Base-by-base conservation (phyloP, 2,113 vertebrate species). In the Todiramphus chloris region DNA sequence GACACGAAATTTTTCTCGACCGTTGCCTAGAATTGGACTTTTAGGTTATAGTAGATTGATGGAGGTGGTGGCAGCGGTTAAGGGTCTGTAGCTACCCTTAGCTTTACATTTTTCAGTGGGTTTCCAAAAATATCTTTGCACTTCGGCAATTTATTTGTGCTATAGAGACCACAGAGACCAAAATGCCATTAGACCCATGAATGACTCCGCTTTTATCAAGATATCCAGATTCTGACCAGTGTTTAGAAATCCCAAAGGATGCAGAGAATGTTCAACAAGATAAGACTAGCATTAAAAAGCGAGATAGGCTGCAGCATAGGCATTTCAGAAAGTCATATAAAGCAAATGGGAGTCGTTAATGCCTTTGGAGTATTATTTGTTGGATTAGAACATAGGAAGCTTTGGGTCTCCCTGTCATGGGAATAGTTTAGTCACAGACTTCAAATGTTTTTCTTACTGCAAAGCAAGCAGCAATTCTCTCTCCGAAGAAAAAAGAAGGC, bases 241-340 rank as follows among this genome's bases (percentile, higher is more conserved):
- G 30, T 79, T 78, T 77, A 81, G 62, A 94, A 95, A 95, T 94
- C 89, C 93, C 93, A 83, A 79, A 93, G 81, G 90, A 93, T 43
- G 68, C 67, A 75, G 75, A 74, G 58, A 96, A 60, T 76, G 68
- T 82, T 46, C 28, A 79, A 87, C 13, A 46, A 60, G 92, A 77
- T 93, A 80, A 50, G 51, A 48, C 9, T 31, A 16, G 31, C 31
- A 77, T 46, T 92, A 92, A 86, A 94, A 83, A 85, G 28, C 53
- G 87, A 95, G 89, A 90, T 43, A 82, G 5, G 30, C 56, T 76
- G 43, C 5, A 3, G 58, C 63, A 85, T 75, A 95, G 73, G 30
- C 58, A 91, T 80, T 56, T 85, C 60, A 95, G 72, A 66, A 83
- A 93, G 77, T 80, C 28, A 55, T 64, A 62, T 28, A 84, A 46